Evolutionary conservation across 2,797 vertebrate genomes (phyloP), one percentile per base, ranked within the genome.

Genomic region (Sebastes trivittatus): DNA sequence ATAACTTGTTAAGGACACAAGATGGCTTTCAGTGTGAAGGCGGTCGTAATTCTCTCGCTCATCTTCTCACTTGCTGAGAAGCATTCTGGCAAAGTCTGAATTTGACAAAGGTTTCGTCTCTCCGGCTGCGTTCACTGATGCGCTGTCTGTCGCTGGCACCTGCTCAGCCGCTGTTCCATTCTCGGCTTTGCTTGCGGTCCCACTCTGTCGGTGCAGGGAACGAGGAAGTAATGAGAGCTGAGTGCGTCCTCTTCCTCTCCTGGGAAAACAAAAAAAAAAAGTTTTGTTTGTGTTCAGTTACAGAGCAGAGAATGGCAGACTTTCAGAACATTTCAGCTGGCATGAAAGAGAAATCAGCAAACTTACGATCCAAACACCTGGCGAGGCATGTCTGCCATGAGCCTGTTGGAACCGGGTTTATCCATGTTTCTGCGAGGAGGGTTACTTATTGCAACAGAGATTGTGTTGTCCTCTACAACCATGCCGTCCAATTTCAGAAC

Each of bases 391-490:
- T 96, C 56, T 1, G 91, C 76, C 30, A 32, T 46, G 0, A 90
- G 7, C 36, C 85, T 92, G 84, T 90, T 85, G 0, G 93, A 81
- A 63, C 96, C 95, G 0, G 94, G 73, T 60, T 92, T 95, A 4
- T 97, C 96, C 0, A 79, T 29, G 66, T 92, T 97, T 69, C 98
- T 96, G 20, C 95, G 90, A 0, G 98, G 98, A 0, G 98, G 98
- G 78, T 99, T 99, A 81, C 98, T 99, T 85, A 99, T 99, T 1
- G 97, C 98, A 72, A 99, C 98, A 13, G 97, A 95, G 83, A 99
- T 97, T 61, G 94, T 95, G 0, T 97, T 96, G 7, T 94, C 96
- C 79, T 96, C 96, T 1, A 99, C 36, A 0, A 93, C 94, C 81
- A 91, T 94, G n/a, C 97, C 96, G 0, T 99, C 97, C 97, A 99